A percentile compares a stretch with the other conserved stretches of the same genome.
Conservation (phyloP, 2,113 vertebrate species). For the Zingel zingel region DNA sequence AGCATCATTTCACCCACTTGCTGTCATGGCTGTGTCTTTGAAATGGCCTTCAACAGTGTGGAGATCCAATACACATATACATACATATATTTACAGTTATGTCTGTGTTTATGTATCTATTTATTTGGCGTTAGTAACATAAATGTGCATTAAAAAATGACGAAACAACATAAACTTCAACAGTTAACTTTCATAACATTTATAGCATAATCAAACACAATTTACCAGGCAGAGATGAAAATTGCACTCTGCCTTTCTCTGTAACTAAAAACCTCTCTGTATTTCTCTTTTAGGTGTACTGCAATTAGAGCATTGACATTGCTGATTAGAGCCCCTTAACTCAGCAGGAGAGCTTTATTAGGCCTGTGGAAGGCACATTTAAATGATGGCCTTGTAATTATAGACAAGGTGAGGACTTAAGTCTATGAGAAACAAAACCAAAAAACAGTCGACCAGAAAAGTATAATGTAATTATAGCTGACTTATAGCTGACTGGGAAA, state of each 20-base stretch:
- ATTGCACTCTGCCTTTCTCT: slow-evolving; percentile 32
- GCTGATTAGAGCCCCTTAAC: slow-evolving; percentile 73
- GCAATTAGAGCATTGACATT: slow-evolving; percentile 61
- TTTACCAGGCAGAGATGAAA: slow-evolving; percentile 34
- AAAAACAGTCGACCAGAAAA: neutral
- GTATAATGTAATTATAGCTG: neutral
- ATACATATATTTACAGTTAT: neutral
- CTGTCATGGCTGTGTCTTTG: slow-evolving; percentile 1
- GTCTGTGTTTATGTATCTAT: neutral
- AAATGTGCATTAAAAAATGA: neutral
- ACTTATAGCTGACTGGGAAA: neutral
- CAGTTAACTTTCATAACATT: slow-evolving; percentile 30
- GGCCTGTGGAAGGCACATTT: slow-evolving; percentile 25
- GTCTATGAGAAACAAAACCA: slow-evolving; percentile 9
- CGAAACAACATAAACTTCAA: neutral
- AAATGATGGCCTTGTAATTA: slow-evolving; percentile 42
- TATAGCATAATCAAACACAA: slow-evolving; percentile 40
- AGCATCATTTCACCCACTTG: slow-evolving; percentile 22
- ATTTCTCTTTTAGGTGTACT: slow-evolving; percentile 60
- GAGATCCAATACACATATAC: neutral
- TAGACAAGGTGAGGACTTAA: slow-evolving; percentile 31
- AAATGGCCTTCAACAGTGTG: neutral
- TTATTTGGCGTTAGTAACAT: neutral
- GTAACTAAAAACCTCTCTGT: slow-evolving; percentile 61
- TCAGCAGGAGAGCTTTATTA: slow-evolving; percentile 48